Evolutionary conservation across 2,888 invertebrate species (phyloP), one percentile per base, ranked within the genome.

Genomic region (Stenurella melanura): DNA sequence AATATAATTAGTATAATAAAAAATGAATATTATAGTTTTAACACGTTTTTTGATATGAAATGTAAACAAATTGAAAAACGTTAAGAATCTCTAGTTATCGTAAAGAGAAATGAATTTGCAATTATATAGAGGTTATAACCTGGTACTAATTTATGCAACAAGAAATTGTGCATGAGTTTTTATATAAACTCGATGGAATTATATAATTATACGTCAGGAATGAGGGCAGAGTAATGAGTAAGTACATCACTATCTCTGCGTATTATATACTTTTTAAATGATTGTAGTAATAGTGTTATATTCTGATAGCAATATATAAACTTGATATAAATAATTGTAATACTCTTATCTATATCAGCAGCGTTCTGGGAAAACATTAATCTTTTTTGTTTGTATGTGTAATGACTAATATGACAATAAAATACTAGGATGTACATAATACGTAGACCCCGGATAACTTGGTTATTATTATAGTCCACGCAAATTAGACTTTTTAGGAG

Each of bases 1-100:
- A 61, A 30, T 61, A 30, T 61, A 30, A 30, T 61, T 58, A 58
- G 21, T 12, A 21, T 58, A 11, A 19, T 21, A 21, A 58, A 58
- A 58, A 19, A 15, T 50, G 50, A 50, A n/a, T n/a, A n/a, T 50
- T 50, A 0, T 17, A 50, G n/a, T 50, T n/a, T 7, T 4, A n/a
- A 50, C 50, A 2, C n/a, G 50, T 50, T 50, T 50, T 42, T 50
- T 50, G 15, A n/a, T 4, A n/a, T 50, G n/a, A n/a, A 50, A 50
- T 50, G n/a, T 50, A 50, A 50, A 50, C 50, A 50, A 12, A 7
- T 42, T 11, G 12, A 42, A 12, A 50, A 50, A 50, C 15, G n/a
- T 12, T 42, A 12, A 15, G 12, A 7, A 38, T 12, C 12, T 11
- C 1, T 42, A 42, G 15, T 42, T 15, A 42, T 42, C 42, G 15